Percentiles rank a stretch among this genome's conserved stretches.
Evolutionary conservation across 2,797 vertebrate genomes (phyloP).

Genomic region (Spinus olivaceus): DNA sequence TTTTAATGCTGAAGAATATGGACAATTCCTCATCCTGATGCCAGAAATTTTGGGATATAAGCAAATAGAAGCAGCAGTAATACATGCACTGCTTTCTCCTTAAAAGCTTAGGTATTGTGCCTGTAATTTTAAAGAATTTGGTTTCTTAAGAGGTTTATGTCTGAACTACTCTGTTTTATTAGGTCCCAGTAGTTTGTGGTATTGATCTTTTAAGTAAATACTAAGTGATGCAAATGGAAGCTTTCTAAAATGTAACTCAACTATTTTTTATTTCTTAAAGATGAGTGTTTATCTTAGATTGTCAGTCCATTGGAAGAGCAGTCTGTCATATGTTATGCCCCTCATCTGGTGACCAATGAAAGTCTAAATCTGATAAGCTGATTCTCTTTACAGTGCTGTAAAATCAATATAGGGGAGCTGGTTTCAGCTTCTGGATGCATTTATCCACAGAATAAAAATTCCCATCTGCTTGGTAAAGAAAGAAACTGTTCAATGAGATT

Average conservation of each 20-base stretch:
- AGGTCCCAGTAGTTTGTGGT: background rate
- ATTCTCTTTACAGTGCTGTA: rapidly evolving
- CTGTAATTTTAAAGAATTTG: background rate
- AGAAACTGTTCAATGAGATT: background rate
- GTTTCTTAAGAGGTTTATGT: background rate
- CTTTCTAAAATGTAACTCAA: background rate
- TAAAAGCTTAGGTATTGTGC: background rate
- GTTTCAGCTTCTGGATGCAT: background rate
- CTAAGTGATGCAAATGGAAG: constrained; percentile 10
- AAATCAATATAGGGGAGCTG: rapidly evolving
- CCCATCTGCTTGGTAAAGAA: background rate
- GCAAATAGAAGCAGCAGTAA: background rate
- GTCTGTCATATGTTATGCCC: background rate
- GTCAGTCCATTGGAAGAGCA: background rate
- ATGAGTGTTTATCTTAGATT: background rate
- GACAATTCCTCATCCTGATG: background rate
- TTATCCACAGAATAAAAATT: background rate
- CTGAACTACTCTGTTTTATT: constrained; percentile 18
- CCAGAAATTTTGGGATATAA: background rate
- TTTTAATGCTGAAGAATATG: background rate
- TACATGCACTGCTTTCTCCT: background rate
- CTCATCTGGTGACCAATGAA: background rate
- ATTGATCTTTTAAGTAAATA: constrained; percentile 40
- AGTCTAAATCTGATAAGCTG: background rate
- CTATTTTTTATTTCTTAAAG: background rate